These are phyloP conservation scores for Bombylius major DNA, from an alignment of 2,888 invertebrate species.

Conservation along the genomic window DNA sequence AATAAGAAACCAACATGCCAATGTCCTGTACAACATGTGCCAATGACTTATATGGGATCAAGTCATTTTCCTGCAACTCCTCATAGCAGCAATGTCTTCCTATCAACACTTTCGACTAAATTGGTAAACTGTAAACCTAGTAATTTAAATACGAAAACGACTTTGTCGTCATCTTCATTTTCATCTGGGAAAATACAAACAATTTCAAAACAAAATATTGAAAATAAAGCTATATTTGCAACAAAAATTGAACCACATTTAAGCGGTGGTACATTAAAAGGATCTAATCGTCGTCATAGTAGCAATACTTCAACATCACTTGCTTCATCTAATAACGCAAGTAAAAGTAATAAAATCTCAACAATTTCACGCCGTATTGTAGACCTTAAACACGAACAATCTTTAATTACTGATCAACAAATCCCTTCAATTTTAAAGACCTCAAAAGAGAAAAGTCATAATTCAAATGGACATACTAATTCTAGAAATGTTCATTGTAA, in stretches of 20 bases:
- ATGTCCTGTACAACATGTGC: constrained; percentile 37
- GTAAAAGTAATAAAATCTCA: constrained; percentile 30
- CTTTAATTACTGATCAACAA: constrained; percentile 4
- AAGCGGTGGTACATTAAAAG: constrained; percentile 11
- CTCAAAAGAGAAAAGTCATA: constrained; percentile 3
- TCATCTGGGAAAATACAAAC: constrained; percentile 5
- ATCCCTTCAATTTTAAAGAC: constrained; percentile 17
- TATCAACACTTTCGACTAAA: constrained; percentile 24
- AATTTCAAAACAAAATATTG: constrained; percentile 4
- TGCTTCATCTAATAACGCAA: background rate
- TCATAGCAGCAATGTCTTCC: constrained; percentile 22
- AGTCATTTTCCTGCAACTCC: constrained; percentile 25
- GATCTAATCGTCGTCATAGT: constrained; percentile 10
- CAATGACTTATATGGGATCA: constrained; percentile 37
- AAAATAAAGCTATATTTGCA: background rate
- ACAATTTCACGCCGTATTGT: constrained; percentile 36
- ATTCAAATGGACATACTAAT: constrained; percentile 10
- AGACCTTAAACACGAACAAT: constrained; percentile 15
- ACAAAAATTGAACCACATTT: constrained; percentile 9
- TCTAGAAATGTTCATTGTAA: constrained; percentile 9
- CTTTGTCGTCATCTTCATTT: constrained; percentile 10
- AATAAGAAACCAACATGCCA: constrained; percentile 35
- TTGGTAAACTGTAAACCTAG: constrained; percentile 13
- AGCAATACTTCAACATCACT: background rate
- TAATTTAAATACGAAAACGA: constrained; percentile 16